These are phyloP conservation scores for Hydrotaea diabolus DNA, from an alignment of 2,888 invertebrate genomes.

Conservation along the genomic window DNA sequence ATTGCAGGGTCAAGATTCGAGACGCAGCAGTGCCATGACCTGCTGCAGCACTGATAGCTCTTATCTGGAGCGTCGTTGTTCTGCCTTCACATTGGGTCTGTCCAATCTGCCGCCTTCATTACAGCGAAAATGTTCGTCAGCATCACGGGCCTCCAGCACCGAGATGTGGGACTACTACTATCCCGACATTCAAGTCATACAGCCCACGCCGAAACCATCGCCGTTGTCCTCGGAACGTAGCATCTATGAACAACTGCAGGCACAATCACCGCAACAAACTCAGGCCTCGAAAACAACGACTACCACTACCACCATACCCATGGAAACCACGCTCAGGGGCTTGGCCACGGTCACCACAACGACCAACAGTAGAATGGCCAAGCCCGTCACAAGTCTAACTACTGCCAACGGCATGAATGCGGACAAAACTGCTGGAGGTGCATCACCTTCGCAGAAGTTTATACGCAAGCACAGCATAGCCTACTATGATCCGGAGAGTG, in stretches of 20 bases:
- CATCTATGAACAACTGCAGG: constrained; percentile 72
- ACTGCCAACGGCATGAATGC: constrained; percentile 54
- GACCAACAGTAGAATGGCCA: constrained; percentile 58
- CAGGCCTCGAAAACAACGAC: constrained; percentile 68
- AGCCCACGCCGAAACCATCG: constrained; percentile 91
- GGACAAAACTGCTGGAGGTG: constrained; percentile 43
- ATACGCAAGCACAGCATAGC: constrained; percentile 79
- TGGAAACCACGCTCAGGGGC: constrained; percentile 58
- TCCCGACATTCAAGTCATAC: constrained; percentile 87
- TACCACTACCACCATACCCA: constrained; percentile 50
- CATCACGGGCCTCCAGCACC: constrained; percentile 78
- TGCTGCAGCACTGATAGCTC: constrained; percentile 93
- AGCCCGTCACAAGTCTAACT: constrained; percentile 56
- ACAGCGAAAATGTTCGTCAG: constrained; percentile 78
- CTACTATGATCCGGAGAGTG: constrained; percentile 78
- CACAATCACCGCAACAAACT: constrained; percentile 59
- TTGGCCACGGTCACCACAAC: constrained; percentile 60
- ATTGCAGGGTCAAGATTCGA: constrained; percentile 80
- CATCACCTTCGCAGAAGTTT: constrained; percentile 70
- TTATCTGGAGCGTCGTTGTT: constrained; percentile 90
- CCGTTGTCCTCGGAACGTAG: constrained; percentile 87
- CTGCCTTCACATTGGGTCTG: constrained; percentile 88
- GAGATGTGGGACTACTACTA: constrained; percentile 83
- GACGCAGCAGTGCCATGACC: constrained; percentile 90
- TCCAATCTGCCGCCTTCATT: constrained; percentile 82